phyloP scores from a whole-genome alignment of 2,113 vertebrate species.

The Orthonyx spaldingii region DNA sequence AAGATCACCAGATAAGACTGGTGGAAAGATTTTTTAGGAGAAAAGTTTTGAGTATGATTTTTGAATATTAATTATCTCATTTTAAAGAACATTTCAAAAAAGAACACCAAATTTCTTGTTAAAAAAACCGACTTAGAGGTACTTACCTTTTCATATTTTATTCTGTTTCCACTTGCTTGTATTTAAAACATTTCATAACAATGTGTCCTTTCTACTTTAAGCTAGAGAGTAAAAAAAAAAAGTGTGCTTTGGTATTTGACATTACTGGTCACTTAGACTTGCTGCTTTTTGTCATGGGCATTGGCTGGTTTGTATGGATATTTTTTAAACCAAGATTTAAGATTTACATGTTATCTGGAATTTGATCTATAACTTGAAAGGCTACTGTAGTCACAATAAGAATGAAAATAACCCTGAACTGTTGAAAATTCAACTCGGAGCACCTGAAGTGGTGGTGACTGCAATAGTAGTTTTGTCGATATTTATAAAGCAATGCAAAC shows the following conservation, averaged over 20 bases:
- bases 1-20: background rate
- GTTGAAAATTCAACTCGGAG: conserved; percentile 42
- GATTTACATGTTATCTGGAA: conserved; percentile 38
- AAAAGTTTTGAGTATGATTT: background rate
- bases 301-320: background rate
- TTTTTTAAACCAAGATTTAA: conserved; percentile 31
- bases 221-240: background rate
- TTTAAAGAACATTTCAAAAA: background rate
- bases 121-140: background rate
- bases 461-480: conserved; percentile 44
- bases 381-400: conserved; percentile 25
- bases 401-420: conserved; percentile 41
- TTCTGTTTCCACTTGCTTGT: background rate
- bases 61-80: background rate
- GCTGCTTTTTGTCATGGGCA: background rate
- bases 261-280: background rate
- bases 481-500: conserved; percentile 52
- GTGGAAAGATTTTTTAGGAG: background rate
- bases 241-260: background rate
- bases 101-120: background rate
- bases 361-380: conserved; percentile 41
- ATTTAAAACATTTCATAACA: conserved; percentile 2
- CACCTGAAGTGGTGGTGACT: conserved; percentile 41
- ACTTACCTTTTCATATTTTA: background rate
- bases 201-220: background rate